phyloP scores from a whole-genome alignment of 2,888 invertebrate genomes.

The Pseudanteris insignis region DNA sequence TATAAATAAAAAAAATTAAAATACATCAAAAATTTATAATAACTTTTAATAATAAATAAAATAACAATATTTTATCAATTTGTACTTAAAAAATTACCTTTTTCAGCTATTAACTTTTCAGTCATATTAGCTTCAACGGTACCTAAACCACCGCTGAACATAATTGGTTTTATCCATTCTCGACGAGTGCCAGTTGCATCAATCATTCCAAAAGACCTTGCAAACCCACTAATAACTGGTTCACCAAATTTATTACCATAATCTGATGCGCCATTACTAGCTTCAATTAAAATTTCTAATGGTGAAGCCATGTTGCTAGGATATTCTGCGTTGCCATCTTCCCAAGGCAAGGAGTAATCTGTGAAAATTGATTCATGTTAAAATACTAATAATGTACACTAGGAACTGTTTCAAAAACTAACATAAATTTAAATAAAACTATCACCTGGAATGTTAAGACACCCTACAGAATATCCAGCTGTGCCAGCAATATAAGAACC shows the following conservation, averaged over 20 bases:
- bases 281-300: constrained; percentile 89
- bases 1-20: too few species aligned
- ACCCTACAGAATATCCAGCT: constrained; percentile 96
- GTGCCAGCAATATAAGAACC: constrained; percentile 95
- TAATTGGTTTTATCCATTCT: constrained; percentile 98
- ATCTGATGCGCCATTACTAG: constrained; percentile 97
- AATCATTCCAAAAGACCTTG: constrained; percentile 86
- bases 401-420: too few species aligned
- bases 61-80: too few species aligned
- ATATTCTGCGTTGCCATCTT: constrained; percentile 74
- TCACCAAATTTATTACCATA: constrained; percentile 99
- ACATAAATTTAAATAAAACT: too few species aligned
- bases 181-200: constrained; percentile 75
- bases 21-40: too few species aligned
- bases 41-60: too few species aligned
- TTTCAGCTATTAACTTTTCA: constrained; percentile 78
- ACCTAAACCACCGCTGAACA: constrained; percentile 98
- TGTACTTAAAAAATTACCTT: constrained; percentile 68
- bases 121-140: constrained; percentile 86
- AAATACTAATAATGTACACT: too few species aligned
- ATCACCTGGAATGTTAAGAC: constrained; percentile 87
- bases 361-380: too few species aligned
- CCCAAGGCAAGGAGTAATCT: constrained; percentile 91
- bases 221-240: constrained; percentile 91
- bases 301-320: constrained; percentile 92